A percentile compares a stretch with the other conserved stretches of the same genome.
phyloP scores from a whole-genome alignment of 2,888 invertebrate species.

The Leptinotarsa peninsularis region DNA sequence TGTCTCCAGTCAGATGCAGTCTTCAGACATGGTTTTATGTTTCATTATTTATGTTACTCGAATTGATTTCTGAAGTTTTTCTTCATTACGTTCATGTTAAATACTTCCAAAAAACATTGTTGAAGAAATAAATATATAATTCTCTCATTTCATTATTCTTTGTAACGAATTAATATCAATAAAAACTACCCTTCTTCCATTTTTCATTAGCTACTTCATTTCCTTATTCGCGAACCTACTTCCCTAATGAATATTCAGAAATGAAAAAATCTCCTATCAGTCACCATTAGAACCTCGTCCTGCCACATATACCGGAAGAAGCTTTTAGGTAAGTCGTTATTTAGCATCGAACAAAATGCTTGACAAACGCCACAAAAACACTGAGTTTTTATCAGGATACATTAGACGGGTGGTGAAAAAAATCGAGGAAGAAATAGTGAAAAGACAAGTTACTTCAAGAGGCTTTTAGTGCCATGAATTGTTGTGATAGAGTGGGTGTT shows the following conservation, averaged over 20 bases:
- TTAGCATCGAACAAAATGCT: constrained; percentile 16
- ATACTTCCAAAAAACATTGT: too few relatives aligned
- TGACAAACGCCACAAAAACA: neutral
- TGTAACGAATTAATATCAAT: too few relatives aligned
- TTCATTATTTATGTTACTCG: too few relatives aligned
- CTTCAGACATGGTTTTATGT: too few relatives aligned
- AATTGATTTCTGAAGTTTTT: too few relatives aligned
- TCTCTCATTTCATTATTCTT: too few relatives aligned
- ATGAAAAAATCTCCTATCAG: constrained; percentile 12
- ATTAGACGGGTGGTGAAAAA: constrained; percentile 21
- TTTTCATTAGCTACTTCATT: neutral
- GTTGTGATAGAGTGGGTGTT: constrained; percentile 29
- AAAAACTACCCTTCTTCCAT: neutral
- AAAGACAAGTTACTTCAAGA: constrained; percentile 26
- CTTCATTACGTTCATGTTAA: too few relatives aligned
- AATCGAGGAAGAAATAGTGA: constrained; percentile 1
- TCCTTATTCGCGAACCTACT: neutral
- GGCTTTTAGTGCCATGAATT: constrained; percentile 23
- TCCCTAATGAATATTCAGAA: constrained; percentile 13
- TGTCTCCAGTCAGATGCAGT: too few relatives aligned
- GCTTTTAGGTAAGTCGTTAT: constrained; percentile 23
- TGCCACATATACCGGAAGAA: constrained; percentile 1
- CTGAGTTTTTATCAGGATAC: constrained; percentile 22
- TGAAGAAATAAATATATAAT: too few relatives aligned
- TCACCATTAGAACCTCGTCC: constrained; percentile 8